phyloP scores from a whole-genome alignment of 2,113 vertebrate genomes.

The Anolis carolinensis region DNA sequence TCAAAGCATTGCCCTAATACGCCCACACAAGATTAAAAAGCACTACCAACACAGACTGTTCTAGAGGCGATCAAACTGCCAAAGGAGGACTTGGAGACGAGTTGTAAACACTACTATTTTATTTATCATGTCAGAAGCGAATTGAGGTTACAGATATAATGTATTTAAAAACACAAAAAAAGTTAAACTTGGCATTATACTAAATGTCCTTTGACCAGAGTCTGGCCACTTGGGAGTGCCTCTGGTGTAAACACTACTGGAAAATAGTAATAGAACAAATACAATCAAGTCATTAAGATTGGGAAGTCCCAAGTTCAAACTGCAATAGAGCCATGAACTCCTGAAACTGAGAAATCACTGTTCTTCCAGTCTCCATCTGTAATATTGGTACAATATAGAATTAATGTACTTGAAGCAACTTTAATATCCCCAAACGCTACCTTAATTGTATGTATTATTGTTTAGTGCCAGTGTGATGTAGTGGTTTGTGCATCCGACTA shows the following conservation, averaged over 20 bases:
- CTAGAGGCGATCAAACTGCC: neutral
- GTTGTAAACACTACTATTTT: no score
- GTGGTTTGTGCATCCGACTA: no score
- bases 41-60: neutral
- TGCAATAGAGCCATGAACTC: neutral
- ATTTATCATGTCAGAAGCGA: no score
- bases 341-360: neutral
- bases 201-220: no score
- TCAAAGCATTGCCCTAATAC: neutral
- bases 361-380: neutral
- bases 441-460: neutral
- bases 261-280: no score
- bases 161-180: no score
- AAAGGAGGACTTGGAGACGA: neutral
- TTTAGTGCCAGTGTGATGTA: neutral
- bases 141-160: no score
- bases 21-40: neutral
- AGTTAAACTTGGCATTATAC: no score
- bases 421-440: neutral
- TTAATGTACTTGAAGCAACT: neutral
- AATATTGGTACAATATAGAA: neutral
- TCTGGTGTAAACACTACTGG: no score
- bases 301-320: neutral
- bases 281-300: neutral
- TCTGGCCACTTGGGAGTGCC: no score